Conservation (phyloP, 2,113 vertebrate species). For the Circaetus gallicus region DNA sequence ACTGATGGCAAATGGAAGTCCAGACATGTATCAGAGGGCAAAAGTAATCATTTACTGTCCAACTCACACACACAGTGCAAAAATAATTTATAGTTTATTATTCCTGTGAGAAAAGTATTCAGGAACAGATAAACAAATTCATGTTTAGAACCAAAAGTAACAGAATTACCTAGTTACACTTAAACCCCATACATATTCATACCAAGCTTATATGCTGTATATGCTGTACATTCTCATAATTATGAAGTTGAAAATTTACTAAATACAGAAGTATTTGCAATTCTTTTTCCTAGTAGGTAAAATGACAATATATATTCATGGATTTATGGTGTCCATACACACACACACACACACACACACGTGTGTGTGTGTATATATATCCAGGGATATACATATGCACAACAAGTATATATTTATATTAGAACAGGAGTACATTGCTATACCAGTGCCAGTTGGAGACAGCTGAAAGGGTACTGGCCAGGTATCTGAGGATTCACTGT, state of each 20-base stretch:
- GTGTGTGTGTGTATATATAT: neutral
- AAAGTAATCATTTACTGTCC: conserved; percentile 9
- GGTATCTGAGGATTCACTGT: neutral
- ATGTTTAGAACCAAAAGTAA: conserved; percentile 12
- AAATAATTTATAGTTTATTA: conserved; percentile 62
- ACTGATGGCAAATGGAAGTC: neutral
- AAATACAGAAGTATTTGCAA: conserved; percentile 30
- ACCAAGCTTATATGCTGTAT: conserved; percentile 9
- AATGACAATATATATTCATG: neutral
- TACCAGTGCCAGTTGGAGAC: neutral
- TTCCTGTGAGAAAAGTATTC: conserved; percentile 33
- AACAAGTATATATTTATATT: neutral
- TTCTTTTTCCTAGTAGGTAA: conserved; percentile 2
- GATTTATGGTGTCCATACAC: neutral
- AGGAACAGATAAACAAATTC: conserved; percentile 36
- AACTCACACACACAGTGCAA: conserved; percentile 36
- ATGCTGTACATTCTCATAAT: conserved; percentile 10
- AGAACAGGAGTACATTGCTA: neutral
- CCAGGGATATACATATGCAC: neutral
- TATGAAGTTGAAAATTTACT: conserved; percentile 2
- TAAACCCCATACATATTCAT: neutral
- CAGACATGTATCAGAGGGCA: neutral
- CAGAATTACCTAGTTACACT: neutral
- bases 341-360: neutral
- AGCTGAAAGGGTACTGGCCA: neutral